A percentile compares a stretch with the other conserved stretches of the same genome.
These are phyloP conservation scores for Megathymus violae DNA, from an alignment of 1,140 invertebrate species.

Conservation along the genomic window DNA sequence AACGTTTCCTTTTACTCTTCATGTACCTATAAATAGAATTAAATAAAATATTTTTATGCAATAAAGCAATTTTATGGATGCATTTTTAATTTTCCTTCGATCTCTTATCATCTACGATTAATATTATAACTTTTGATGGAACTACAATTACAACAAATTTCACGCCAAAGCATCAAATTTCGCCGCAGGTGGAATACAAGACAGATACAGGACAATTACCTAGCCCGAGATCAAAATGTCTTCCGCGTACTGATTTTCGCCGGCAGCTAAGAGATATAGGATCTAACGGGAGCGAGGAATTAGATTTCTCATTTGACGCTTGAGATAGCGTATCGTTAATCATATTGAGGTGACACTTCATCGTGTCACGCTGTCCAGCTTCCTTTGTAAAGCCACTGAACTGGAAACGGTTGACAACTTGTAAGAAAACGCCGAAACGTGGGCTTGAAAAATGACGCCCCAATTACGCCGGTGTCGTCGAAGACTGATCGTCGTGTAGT, in stretches of 20 bases:
- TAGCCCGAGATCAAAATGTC: conserved; percentile 25
- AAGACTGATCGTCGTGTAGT: conserved; percentile 24
- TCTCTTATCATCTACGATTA: neutral
- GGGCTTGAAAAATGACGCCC: conserved; percentile 48
- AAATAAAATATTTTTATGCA: no score
- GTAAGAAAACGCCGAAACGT: conserved; percentile 43
- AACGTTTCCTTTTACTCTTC: no score
- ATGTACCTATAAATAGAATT: no score
- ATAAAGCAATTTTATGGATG: no score
- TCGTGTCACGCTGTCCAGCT: conserved; percentile 65
- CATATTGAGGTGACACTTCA: conserved; percentile 71
- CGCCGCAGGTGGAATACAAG: conserved; percentile 23
- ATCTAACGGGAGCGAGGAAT: conserved; percentile 62
- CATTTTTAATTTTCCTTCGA: neutral
- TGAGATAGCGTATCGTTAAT: conserved; percentile 67
- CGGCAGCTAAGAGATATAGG: conserved; percentile 36
- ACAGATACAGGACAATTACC: conserved; percentile 28
- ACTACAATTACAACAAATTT: conserved; percentile 23
- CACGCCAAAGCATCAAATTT: conserved; percentile 19
- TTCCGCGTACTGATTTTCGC: conserved; percentile 30
- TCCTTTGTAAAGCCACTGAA: conserved; percentile 59
- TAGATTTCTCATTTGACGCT: conserved; percentile 75
- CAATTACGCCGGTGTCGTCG: conserved; percentile 44
- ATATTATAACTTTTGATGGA: neutral
- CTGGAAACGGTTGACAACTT: conserved; percentile 62